phyloP scores from a whole-genome alignment of 2,113 vertebrate species.

The Rhinogobius similis region DNA sequence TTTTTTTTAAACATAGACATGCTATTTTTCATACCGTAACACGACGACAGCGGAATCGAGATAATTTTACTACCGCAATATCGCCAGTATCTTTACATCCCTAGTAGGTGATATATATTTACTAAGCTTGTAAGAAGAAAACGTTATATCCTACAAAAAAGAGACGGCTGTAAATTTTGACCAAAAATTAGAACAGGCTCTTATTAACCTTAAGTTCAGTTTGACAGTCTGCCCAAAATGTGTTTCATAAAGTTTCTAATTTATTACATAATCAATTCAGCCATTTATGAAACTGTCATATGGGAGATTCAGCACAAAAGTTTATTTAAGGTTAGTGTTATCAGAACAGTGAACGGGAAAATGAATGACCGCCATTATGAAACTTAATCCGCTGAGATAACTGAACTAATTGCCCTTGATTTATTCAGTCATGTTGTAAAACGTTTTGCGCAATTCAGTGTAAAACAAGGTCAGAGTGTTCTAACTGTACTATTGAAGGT shows the following conservation, averaged over 20 bases:
- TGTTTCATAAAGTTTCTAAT: neutral
- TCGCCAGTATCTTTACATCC: too few relatives aligned
- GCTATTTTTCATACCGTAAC: too few relatives aligned
- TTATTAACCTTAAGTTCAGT: neutral
- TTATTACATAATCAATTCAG: neutral
- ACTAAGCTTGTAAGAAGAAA: neutral
- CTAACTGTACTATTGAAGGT: too few relatives aligned
- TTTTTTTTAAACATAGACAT: too few relatives aligned
- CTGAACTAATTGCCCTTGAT: too few relatives aligned
- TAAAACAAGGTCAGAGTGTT: too few relatives aligned
- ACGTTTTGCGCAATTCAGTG: too few relatives aligned
- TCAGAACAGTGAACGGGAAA: neutral
- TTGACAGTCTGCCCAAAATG: neutral
- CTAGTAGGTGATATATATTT: too few relatives aligned
- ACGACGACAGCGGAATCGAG: too few relatives aligned
- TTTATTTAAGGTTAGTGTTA: neutral
- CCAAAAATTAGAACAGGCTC: neutral
- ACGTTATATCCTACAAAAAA: too few relatives aligned
- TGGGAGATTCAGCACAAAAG: neutral
- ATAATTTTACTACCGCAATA: too few relatives aligned
- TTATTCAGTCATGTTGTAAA: too few relatives aligned
- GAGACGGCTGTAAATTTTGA: neutral
- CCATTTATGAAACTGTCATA: neutral
- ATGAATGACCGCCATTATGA: neutral
- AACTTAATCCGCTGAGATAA: neutral